Evolutionary conservation across 2,888 invertebrate genomes (phyloP).

Genomic region (Agrilus biguttatus): DNA sequence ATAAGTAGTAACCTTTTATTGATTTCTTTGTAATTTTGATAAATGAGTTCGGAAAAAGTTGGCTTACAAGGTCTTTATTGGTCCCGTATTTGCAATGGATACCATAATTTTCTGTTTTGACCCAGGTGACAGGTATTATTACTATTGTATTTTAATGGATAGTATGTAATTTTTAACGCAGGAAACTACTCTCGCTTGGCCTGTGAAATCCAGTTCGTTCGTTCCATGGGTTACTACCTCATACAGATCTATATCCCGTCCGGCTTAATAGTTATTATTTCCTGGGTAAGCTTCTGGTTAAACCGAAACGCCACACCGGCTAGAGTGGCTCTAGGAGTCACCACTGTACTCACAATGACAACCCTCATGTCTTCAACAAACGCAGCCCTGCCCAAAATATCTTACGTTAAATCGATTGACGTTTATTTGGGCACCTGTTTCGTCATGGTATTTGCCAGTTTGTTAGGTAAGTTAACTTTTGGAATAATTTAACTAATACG

Average conservation of each 20-base stretch:
- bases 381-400: constrained; percentile 93
- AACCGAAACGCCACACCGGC: constrained; percentile 91
- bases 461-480: constrained; percentile 60
- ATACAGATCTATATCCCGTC: constrained; percentile 98
- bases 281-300: constrained; percentile 95
- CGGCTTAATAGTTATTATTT: constrained; percentile 92
- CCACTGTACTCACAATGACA: constrained; percentile 95
- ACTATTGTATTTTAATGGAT: neutral
- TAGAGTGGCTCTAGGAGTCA: constrained; percentile 84
- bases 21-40: too few relatives aligned
- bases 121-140: too few relatives aligned
- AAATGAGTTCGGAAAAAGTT: too few relatives aligned
- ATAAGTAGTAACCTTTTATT: too few relatives aligned
- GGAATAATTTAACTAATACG: too few relatives aligned
- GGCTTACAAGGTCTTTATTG: too few relatives aligned
- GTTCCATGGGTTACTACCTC: constrained; percentile 96
- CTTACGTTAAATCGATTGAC: constrained; percentile 95
- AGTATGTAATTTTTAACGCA: constrained; percentile 26
- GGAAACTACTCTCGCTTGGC: constrained; percentile 94
- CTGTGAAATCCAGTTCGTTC: constrained; percentile 92
- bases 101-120: too few relatives aligned
- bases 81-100: too few relatives aligned
- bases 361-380: constrained; percentile 95
- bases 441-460: constrained; percentile 97
- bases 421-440: constrained; percentile 95